Evolutionary conservation across 2,888 invertebrate species (phyloP), one percentile per base, ranked within the genome.

Genomic region (Acleris cristana): DNA sequence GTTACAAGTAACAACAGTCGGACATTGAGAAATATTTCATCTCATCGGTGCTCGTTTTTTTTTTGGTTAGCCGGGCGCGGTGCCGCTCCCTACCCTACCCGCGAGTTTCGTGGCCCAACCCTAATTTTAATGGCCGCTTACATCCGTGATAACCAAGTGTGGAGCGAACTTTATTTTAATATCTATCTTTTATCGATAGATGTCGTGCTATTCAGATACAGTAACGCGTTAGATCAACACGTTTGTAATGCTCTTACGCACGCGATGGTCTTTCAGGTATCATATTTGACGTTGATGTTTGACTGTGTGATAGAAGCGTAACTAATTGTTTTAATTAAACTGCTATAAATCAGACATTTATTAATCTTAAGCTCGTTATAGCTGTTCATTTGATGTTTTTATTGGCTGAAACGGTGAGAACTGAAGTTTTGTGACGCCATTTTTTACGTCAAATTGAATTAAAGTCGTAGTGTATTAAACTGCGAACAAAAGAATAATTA

Each of bases 101-200:
- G 79, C 82, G 82, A 74, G 85, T 79, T 83, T 83, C 81, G 85
- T 86, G 84, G 91, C 92, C 92, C 93, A 92, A 88, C 93, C 93
- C 92, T 92, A 92, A 92, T 90, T 92, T 92, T 92, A 92, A 93
- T 93, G 93, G 93, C 93, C 89, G 92, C 92, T 88, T 78, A 90
- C 86, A 89, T 92, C 91, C 90, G 89, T 34, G 89, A 77, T 87
- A 83, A 77, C 79, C 76, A 80, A 88, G 82, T 85, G 81, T 89
- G 87, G 90, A 87, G 81, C 79, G 76, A 73, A 76, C 76, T 74
- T 76, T 76, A 55, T 71, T 67, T 72, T 69, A 61, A n/a, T 53
- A 55, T 51, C 65, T 34, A 44, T 51, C 65, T 48, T 66, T 61
- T 51, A 56, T 23, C 40, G 52, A 44, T 62, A 44, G 57, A 57